These are phyloP conservation scores for Drosophila nr. perissopoda DNA, from an alignment of 2,888 invertebrate species.

Conservation along the genomic window DNA sequence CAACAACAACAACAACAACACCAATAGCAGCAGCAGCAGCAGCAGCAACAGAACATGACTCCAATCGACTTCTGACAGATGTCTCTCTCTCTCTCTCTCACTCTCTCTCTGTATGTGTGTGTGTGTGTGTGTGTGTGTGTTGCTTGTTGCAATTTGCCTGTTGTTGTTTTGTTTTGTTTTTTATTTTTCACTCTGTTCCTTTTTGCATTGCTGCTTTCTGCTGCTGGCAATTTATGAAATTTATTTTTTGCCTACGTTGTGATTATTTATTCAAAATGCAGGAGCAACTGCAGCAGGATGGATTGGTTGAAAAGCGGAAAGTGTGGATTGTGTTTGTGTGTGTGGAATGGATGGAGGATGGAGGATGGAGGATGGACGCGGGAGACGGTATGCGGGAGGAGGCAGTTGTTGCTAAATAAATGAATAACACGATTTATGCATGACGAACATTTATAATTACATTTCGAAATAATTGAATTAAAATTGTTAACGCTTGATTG, in stretches of 20 bases:
- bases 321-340: background rate
- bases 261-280: conserved; percentile 77
- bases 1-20: conserved; percentile 3
- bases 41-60: conserved; percentile 10
- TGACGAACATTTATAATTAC: conserved; percentile 80
- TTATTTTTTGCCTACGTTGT: conserved; percentile 76
- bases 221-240: conserved; percentile 70
- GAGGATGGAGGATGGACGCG: too few relatives aligned
- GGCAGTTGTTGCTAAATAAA: conserved; percentile 65
- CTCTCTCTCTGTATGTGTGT: background rate
- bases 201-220: conserved; percentile 1
- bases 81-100: background rate
- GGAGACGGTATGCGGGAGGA: background rate
- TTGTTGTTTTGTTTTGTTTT: conserved; percentile 2
- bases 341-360: background rate
- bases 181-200: background rate
- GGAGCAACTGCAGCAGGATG: conserved; percentile 28
- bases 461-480: conserved; percentile 82
- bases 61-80: conserved; percentile 36
- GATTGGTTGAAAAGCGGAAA: background rate
- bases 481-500: conserved; percentile 82
- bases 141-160: conserved; percentile 23
- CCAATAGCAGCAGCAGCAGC: background rate
- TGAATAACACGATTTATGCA: conserved; percentile 78
- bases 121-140: conserved; percentile 17